Evolutionary conservation across 2,888 invertebrate genomes (phyloP).

Genomic region (Hemicrepidius hirtus): DNA sequence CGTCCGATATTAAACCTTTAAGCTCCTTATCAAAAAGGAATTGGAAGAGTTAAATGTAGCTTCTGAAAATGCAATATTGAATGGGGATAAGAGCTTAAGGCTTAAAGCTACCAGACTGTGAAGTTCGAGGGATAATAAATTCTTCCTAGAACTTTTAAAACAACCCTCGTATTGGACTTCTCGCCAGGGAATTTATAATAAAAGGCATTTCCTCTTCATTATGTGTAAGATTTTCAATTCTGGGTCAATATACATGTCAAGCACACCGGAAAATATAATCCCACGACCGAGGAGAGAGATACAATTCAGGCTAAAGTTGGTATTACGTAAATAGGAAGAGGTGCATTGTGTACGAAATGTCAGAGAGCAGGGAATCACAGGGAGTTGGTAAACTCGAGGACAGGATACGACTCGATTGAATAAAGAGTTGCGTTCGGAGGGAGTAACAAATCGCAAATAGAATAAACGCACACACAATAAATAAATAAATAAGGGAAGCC

Average conservation of each 20-base stretch:
- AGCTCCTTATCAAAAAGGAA: slow-evolving; percentile 31
- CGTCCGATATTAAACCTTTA: slow-evolving; percentile 27
- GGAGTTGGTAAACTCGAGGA: slow-evolving; percentile 16
- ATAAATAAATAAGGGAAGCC: slow-evolving; percentile 23
- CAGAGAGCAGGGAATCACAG: slow-evolving; percentile 1
- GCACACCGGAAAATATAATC: slow-evolving; percentile 18
- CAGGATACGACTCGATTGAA: slow-evolving; percentile 5
- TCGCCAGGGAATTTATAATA: too few relatives aligned
- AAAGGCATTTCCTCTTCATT: not conserved
- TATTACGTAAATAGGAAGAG: slow-evolving; percentile 20
- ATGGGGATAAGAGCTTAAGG: not conserved
- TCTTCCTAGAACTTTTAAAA: too few relatives aligned
- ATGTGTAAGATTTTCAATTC: not conserved
- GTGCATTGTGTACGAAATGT: slow-evolving; percentile 25
- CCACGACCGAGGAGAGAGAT: slow-evolving; percentile 1
- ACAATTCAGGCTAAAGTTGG: slow-evolving; percentile 24
- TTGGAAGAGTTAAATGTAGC: slow-evolving; percentile 21
- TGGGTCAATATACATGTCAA: slow-evolving; percentile 15
- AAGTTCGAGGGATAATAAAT: too few relatives aligned
- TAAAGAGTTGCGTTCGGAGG: slow-evolving; percentile 17
- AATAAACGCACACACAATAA: slow-evolving; percentile 28
- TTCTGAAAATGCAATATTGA: slow-evolving; percentile 9
- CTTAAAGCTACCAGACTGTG: too few relatives aligned
- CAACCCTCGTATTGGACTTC: too few relatives aligned
- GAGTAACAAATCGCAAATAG: slow-evolving; percentile 24